Conservation (phyloP, 2,113 vertebrate genomes). For the Felis chaus region DNA sequence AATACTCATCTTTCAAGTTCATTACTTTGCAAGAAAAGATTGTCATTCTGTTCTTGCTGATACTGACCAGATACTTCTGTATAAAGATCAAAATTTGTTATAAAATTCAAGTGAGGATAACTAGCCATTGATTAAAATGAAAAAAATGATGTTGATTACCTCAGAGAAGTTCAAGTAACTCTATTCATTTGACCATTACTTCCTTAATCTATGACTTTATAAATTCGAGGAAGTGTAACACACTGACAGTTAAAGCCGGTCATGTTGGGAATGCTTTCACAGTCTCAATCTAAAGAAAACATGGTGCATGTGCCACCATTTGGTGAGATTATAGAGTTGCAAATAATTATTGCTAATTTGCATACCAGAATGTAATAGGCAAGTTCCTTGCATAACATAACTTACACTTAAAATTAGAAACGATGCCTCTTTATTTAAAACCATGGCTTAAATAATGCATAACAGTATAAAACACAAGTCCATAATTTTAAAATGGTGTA, state of each 20-base stretch:
- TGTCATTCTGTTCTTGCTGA: background rate
- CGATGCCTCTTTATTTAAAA: background rate
- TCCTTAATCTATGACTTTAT: background rate
- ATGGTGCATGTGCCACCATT: constrained; percentile 66
- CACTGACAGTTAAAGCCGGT: background rate
- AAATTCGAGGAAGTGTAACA: background rate
- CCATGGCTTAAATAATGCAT: background rate
- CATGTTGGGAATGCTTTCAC: background rate
- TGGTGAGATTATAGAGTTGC: constrained; percentile 66
- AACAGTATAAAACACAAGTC: background rate
- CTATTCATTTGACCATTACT: background rate
- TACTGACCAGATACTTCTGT: background rate
- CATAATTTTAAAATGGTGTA: background rate
- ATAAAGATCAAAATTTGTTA: background rate
- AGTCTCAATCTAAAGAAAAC: background rate
- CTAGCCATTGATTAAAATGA: background rate
- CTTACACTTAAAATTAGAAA: background rate
- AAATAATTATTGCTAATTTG: constrained; percentile 59
- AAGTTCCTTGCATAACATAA: background rate
- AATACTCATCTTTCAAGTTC: background rate
- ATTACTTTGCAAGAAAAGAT: background rate
- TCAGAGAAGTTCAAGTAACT: background rate
- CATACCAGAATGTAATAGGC: background rate
- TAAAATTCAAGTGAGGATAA: background rate
- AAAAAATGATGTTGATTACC: background rate